Evolutionary conservation across 2,888 invertebrate genomes (phyloP).

Genomic region (Creontiades dilutus): DNA sequence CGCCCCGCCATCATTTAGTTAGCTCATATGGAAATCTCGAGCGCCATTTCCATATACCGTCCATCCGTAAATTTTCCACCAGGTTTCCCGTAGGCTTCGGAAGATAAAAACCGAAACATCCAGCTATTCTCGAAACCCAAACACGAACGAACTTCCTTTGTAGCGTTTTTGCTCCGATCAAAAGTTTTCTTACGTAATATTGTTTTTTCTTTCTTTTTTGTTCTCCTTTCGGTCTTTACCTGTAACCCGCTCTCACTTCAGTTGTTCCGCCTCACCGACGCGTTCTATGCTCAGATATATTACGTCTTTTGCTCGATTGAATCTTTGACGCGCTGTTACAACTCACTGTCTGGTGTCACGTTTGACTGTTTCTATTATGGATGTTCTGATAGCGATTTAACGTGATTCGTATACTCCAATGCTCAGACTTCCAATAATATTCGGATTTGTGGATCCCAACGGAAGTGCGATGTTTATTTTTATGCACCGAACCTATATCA

Average conservation of each 20-base stretch:
- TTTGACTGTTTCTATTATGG: background rate
- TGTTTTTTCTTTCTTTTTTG: background rate
- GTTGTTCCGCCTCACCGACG: background rate
- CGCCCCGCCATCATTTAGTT: background rate
- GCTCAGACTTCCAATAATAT: no score
- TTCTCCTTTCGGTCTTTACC: background rate
- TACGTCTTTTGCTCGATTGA: background rate
- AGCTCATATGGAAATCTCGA: slow-evolving; percentile 10
- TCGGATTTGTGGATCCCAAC: no score
- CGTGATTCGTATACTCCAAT: no score
- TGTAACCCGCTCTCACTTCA: background rate
- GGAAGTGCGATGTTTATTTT: no score
- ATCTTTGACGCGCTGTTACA: background rate
- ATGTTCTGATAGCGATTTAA: no score
- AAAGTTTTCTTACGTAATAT: background rate
- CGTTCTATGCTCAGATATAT: background rate
- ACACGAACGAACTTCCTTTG: background rate
- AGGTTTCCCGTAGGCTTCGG: background rate
- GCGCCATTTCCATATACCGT: background rate
- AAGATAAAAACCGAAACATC: background rate
- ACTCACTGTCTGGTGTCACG: background rate
- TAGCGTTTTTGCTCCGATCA: background rate
- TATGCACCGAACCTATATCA: no score
- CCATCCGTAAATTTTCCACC: slow-evolving; percentile 12
- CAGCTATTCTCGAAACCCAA: background rate